A percentile compares a stretch with the other conserved stretches of the same genome.
Conservation (phyloP, 2,113 vertebrate species). For the Pardalotus punctatus region DNA sequence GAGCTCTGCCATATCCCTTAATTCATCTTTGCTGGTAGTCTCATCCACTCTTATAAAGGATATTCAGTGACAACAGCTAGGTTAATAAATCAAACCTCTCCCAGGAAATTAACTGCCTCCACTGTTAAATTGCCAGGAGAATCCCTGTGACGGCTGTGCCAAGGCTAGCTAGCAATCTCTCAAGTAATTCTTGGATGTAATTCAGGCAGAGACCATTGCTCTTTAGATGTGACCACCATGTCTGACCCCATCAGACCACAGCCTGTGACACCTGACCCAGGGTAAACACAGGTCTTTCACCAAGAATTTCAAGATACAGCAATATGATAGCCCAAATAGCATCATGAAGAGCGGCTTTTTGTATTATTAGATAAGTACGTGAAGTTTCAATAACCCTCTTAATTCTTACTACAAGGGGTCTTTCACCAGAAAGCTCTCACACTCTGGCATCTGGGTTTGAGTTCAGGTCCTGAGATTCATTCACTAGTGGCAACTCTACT, state of each 20-base stretch:
- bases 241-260: not conserved
- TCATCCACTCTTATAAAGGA: not conserved
- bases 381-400: not conserved
- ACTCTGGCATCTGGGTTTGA: not conserved
- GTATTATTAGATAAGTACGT: not conserved
- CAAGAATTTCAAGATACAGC: not conserved
- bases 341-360: not conserved
- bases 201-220: not conserved
- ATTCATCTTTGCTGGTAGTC: not conserved
- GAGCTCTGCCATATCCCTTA: not conserved
- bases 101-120: not conserved
- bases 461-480: not conserved
- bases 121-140: not conserved
- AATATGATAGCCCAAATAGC: not conserved
- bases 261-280: not conserved
- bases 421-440: not conserved
- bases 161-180: not conserved
- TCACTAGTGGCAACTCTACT: not conserved
- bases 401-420: not conserved
- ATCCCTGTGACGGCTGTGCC: not conserved
- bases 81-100: not conserved
- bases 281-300: not conserved
- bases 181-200: not conserved
- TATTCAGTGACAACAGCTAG: not conserved
- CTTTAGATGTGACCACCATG: not conserved